Evolutionary conservation across 2,797 vertebrate species (phyloP).

Genomic region (Hipposideros larvatus): DNA sequence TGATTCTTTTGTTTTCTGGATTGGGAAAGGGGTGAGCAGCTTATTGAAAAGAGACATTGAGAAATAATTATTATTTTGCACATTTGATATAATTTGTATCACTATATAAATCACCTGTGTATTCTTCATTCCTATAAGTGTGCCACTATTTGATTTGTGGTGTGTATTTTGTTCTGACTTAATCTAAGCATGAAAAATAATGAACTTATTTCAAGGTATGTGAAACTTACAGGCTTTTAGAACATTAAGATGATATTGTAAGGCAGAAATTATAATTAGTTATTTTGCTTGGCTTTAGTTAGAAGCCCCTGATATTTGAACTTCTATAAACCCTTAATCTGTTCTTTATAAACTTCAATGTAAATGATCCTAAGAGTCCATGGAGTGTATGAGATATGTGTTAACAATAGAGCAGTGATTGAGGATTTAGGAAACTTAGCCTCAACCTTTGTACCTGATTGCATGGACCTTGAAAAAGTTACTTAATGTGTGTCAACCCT

Average conservation of each 20-base stretch:
- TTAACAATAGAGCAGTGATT: not conserved
- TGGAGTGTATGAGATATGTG: not conserved
- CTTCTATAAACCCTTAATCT: slow-evolving; percentile 16
- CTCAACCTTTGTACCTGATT: not conserved
- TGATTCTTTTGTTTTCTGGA: slow-evolving; percentile 51
- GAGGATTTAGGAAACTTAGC: not conserved
- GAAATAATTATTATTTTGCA: slow-evolving; percentile 26
- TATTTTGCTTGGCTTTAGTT: slow-evolving; percentile 29
- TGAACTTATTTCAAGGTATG: not conserved
- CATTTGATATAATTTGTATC: not conserved
- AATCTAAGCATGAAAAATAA: slow-evolving; percentile 36
- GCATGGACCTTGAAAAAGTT: not conserved
- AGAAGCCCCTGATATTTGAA: slow-evolving; percentile 8
- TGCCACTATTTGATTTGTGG: slow-evolving; percentile 30
- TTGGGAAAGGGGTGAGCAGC: not conserved
- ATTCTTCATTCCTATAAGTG: not conserved
- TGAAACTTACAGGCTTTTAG: not conserved
- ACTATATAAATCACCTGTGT: not conserved
- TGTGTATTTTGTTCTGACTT: slow-evolving; percentile 31
- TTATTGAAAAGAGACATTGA: slow-evolving; percentile 24
- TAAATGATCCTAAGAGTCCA: not conserved
- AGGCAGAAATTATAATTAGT: not conserved
- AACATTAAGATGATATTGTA: not conserved
- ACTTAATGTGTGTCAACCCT: not conserved
- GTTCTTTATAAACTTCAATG: not conserved